A percentile compares a stretch with the other conserved stretches of the same genome.
Conservation (phyloP, 2,797 vertebrate species). For the Heliangelus exortis region DNA sequence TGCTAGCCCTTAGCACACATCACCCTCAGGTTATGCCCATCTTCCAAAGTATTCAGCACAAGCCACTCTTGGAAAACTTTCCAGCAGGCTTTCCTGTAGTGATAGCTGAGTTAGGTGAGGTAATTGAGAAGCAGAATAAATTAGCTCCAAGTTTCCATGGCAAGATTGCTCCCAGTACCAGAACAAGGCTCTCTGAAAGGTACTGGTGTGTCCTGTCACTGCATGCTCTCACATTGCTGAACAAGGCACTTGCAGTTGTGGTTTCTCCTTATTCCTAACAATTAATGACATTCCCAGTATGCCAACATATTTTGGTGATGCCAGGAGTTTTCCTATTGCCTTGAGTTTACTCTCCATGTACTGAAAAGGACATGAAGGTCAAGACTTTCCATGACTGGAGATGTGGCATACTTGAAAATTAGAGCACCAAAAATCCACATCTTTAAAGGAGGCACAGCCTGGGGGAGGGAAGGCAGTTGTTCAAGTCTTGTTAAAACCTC, state of each 20-base stretch:
- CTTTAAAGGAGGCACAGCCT: not conserved
- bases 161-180: not conserved
- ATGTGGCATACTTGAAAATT: not conserved
- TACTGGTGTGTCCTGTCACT: accelerated
- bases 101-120: not conserved
- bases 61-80: not conserved
- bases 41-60: not conserved
- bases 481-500: constrained; percentile 54
- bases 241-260: not conserved
- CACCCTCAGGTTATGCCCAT: not conserved
- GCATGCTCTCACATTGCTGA: accelerated
- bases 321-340: not conserved
- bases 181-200: not conserved
- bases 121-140: not conserved
- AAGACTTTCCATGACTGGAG: not conserved
- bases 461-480: not conserved
- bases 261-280: not conserved
- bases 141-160: not conserved
- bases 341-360: not conserved
- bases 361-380: not conserved
- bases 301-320: not conserved
- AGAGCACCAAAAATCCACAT: not conserved
- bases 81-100: not conserved
- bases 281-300: not conserved
- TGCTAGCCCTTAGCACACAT: not conserved